Base-by-base conservation (phyloP, 2,888 invertebrate genomes). In the Cotesia congregata region DNA sequence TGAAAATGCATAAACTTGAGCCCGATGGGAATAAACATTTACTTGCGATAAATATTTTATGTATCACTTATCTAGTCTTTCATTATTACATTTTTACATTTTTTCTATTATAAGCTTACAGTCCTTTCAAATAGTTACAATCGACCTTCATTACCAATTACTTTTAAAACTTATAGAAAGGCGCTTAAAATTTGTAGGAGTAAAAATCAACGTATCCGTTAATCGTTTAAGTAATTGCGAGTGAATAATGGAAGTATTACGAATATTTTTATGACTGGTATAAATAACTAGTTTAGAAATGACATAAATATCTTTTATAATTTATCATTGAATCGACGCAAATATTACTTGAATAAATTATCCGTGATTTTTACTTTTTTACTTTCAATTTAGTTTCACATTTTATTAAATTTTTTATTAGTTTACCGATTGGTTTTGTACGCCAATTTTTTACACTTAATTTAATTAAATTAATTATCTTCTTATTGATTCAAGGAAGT, bases 81-180 rank as follows among this genome's bases (percentile, higher is more conserved):
- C 50, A 12, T 12, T 50, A 50, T 62, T 62, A 62, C 62, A 12
- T 17, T 5, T 17, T 62, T 62, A n/a, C n/a, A n/a, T 62, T 62
- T 62, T 62, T 17, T 15, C 7, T 62, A 62, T 62, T n/a, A 62
- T 17, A 62, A 62, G 4, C 50, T 50, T 1, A 50, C 15, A 15
- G 15, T 17, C 62, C 62, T 62, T 62, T 62, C 62, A 15, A 62
- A 62, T 62, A n/a, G 15, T 12, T 20, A 62, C 15, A 15, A 6
- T n/a, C 38, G 65, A 65, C 65, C 65, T 65, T 65, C 65, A 65
- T 65, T 30, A 30, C 30, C 65, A 20, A 30, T 30, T 30, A 30
- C 12, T 65, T 62, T 17, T 62, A 30, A 30, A 0, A 9, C 6
- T 12, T 20, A 12, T 30, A 20, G 30, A 65, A 65, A 65, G 65